These are phyloP conservation scores for Asbolus verrucosus DNA, from an alignment of 1,140 invertebrate species.

Conservation along the genomic window DNA sequence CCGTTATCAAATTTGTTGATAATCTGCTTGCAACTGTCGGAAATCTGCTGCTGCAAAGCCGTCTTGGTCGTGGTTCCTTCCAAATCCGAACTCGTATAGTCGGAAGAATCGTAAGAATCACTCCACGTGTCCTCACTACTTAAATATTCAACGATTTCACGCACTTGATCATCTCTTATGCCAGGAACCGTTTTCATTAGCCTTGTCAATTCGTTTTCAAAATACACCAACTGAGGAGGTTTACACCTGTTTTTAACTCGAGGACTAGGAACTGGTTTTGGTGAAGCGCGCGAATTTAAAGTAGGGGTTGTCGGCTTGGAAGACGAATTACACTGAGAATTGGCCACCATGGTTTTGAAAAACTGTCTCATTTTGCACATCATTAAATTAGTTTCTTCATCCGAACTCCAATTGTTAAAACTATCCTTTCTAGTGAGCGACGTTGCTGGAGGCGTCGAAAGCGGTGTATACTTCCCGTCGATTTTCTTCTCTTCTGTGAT, in stretches of 20 bases:
- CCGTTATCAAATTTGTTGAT: slow-evolving; percentile 84
- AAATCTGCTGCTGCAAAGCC: slow-evolving; percentile 85
- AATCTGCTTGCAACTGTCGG: slow-evolving; percentile 87
- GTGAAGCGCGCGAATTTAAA: slow-evolving; percentile 63
- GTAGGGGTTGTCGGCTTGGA: slow-evolving; percentile 67
- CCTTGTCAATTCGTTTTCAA: slow-evolving; percentile 88
- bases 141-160: slow-evolving; percentile 91
- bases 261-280: slow-evolving; percentile 69
- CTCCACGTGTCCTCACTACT: slow-evolving; percentile 94
- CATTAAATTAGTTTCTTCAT: slow-evolving; percentile 94
- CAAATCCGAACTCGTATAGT: slow-evolving; percentile 89
- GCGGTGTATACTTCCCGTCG: slow-evolving; percentile 63
- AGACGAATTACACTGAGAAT: slow-evolving; percentile 66
- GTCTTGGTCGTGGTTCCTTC: slow-evolving; percentile 78
- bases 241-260: slow-evolving; percentile 72
- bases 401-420: slow-evolving; percentile 93
- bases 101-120: slow-evolving; percentile 90
- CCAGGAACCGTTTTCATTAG: slow-evolving; percentile 93
- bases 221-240: slow-evolving; percentile 86
- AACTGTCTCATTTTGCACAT: slow-evolving; percentile 94
- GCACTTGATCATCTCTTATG: slow-evolving; percentile 88
- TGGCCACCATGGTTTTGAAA: slow-evolving; percentile 88
- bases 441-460: slow-evolving; percentile 65
- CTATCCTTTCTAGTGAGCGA: slow-evolving; percentile 84
- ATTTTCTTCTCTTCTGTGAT: slow-evolving; percentile 64